Evolutionary conservation across 2,888 invertebrate species (phyloP), one percentile per base, ranked within the genome.

Genomic region (Cactoblastis cactorum): DNA sequence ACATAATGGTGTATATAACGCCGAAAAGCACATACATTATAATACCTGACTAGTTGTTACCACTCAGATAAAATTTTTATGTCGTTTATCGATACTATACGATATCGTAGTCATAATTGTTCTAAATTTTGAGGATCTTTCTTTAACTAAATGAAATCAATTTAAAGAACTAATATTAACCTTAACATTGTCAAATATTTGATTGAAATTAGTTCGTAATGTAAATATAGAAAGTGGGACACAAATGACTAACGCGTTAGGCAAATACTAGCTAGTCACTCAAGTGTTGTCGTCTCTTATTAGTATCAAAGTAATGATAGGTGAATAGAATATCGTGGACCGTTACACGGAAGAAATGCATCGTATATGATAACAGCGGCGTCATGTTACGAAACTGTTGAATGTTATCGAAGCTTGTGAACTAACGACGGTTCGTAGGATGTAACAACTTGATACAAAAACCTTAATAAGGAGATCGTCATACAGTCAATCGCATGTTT

Each of bases 331-430:
- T 19, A 32, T 46, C 9, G 14, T n/a, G 24, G 19, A 45, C 48
- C 45, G 48, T 52, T 56, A 55, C 51, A 53, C 48, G 45, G 45
- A 50, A 48, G 49, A 56, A 57, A 59, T 57, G 58, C 60, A 60
- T 61, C 59, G 59, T 48, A 11, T 8, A 49, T 39, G 64, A 65
- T 63, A 64, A 59, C 57, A 63, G 55, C 56, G 51, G 58, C 56
- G 55, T 62, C 54, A 46, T 46, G 55, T 63, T 57, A 57, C 58
- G 51, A 33, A 33, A 49, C 28, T 54, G 54, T 57, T 54, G 55
- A 57, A 57, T 53, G 51, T 55, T 57, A 52, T 48, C 51, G 52
- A 52, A 2, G 17, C 18, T 17, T 38, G 33, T 49, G 49, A 41
- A 41, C 18, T 22, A 15, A 33, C 49, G 14, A 38, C 38, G 41